Base-by-base conservation (phyloP, 2,113 vertebrate genomes). In the Marmota monax region DNA sequence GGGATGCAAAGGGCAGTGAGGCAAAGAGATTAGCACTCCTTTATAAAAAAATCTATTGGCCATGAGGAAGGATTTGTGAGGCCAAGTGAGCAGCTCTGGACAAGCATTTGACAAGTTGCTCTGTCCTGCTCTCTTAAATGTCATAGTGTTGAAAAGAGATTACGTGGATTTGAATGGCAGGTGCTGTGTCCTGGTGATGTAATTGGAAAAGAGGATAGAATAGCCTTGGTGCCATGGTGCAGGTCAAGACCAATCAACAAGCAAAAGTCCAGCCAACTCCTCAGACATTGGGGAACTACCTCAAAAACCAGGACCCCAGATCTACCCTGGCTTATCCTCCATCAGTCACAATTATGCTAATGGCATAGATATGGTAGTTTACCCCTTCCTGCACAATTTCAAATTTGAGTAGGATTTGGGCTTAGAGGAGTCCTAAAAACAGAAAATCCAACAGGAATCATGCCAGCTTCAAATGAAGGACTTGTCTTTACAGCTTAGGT, bases 141-240 rank as follows among this genome's bases (percentile, higher is more conserved):
- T 92, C 74, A 97, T 34, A 79, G 27, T 37, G 10, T 29, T 84
- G 88, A 73, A 74, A 96, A 89, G 84, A 86, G 39, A 97, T 95
- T 83, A 61, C 32, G 56, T 89, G 79, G 58, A 74, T 92, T 96
- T 97, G 56, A 95, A 90, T 72, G 96, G 37, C 32, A 97, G 84
- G 29, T 85, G 45, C 74, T 84, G 32, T 74, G n/a, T 93, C 61
- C 61, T 56, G 56, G 67, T 4, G 5, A 78, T 56, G 63, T 69
- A 89, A 90, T 32, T 51, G 18, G 73, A 69, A 88, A 85, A 70
- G 73, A 70, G 18, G 78, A 93, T 4, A 74, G 80, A 86, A 84
- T 45, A 79, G 63, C 77, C 18, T 95, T 14, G 2, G 56, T 63
- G 63, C 42, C n/a, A 56, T 69, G 11, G n/a, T 70, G 72, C 20